Percentiles rank a stretch among this genome's conserved stretches.
Evolutionary conservation across 2,113 vertebrate species (phyloP).

Genomic region (Meles meles): DNA sequence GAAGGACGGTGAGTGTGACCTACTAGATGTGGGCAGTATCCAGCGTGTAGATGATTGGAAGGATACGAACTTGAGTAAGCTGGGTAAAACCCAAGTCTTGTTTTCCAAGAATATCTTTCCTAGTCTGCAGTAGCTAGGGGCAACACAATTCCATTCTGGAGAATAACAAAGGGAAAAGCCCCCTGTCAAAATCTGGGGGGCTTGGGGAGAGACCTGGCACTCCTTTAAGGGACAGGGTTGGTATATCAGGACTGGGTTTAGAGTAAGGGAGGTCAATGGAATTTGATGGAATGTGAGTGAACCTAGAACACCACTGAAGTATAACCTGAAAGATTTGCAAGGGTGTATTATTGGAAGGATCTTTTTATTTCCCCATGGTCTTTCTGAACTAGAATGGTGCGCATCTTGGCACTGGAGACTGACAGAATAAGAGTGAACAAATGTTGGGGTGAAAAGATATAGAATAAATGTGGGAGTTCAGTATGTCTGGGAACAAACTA

Average conservation of each 20-base stretch:
- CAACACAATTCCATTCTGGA: neutral
- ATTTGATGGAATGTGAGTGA: neutral
- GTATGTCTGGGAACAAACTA: neutral
- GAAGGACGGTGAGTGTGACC: slow-evolving; percentile 21
- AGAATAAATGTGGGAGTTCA: neutral
- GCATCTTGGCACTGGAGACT: neutral
- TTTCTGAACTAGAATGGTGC: neutral
- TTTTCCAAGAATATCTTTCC: neutral
- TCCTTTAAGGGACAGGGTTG: neutral
- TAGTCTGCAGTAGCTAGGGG: neutral
- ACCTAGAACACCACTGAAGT: neutral
- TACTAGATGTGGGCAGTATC: neutral
- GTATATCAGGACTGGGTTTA: neutral
- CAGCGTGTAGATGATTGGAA: slow-evolving; percentile 42
- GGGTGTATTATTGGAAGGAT: neutral
- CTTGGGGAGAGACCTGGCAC: neutral
- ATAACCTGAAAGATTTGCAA: neutral
- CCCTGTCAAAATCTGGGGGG: neutral
- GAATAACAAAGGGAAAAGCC: neutral
- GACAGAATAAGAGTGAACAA: neutral
- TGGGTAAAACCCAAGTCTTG: neutral
- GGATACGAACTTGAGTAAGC: slow-evolving; percentile 41
- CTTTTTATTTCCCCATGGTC: neutral
- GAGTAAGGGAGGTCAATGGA: neutral
- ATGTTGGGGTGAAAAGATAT: neutral